phyloP scores from a whole-genome alignment of 2,797 vertebrate genomes.

The Bradypus variegatus region DNA sequence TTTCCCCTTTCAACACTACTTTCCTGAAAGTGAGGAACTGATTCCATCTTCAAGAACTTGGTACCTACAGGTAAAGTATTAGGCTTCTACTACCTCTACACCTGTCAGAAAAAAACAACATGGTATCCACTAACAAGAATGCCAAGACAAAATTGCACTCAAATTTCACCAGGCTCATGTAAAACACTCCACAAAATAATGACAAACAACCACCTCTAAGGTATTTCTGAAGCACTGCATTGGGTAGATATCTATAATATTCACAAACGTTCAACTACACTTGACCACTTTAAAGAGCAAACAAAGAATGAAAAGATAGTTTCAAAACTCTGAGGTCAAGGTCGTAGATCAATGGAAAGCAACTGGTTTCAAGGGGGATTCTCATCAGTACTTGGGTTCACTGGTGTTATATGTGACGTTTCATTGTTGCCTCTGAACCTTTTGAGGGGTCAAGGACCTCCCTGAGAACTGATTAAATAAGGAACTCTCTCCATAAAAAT shows the following conservation, averaged over 20 bases:
- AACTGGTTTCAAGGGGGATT: not conserved
- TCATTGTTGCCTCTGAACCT: not conserved
- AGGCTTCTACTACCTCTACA: not conserved
- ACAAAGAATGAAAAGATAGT: constrained; percentile 9
- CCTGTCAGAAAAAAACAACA: not conserved
- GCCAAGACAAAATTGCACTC: not conserved
- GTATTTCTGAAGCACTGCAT: not conserved
- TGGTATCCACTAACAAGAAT: not conserved
- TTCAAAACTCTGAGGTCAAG: constrained; percentile 32
- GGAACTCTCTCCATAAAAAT: not conserved
- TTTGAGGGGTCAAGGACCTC: not conserved
- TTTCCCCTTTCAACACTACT: not conserved
- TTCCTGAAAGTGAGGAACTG: not conserved
- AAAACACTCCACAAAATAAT: not conserved
- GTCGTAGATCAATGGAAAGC: not conserved
- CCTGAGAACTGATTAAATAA: constrained; percentile 33
- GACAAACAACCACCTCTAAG: not conserved
- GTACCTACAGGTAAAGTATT: not conserved
- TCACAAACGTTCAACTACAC: not conserved
- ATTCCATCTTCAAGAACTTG: not conserved
- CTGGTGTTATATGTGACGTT: not conserved
- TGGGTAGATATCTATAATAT: not conserved
- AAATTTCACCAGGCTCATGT: not conserved
- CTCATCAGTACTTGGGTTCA: not conserved
- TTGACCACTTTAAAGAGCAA: constrained; percentile 6